phyloP scores from a whole-genome alignment of 2,888 invertebrate genomes.

The Glaucopsyche alexis region DNA sequence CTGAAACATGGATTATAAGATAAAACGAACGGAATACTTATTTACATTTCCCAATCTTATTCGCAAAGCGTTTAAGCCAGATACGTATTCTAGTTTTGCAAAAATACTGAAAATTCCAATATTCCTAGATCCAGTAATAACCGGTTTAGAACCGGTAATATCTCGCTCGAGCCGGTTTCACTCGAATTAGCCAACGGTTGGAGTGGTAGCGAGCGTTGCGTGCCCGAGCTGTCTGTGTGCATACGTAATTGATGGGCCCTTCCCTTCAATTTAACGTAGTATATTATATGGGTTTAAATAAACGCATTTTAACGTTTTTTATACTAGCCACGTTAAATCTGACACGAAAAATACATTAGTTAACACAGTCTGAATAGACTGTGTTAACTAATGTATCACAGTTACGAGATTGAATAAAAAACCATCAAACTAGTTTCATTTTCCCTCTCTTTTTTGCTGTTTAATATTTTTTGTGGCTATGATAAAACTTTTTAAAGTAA shows the following conservation, averaged over 20 bases:
- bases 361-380: background rate
- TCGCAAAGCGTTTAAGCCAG: slow-evolving; percentile 21
- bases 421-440: no score
- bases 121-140: slow-evolving; percentile 49
- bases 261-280: slow-evolving; percentile 57
- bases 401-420: background rate
- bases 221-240: slow-evolving; percentile 56
- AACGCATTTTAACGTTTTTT: slow-evolving; percentile 47
- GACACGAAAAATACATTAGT: slow-evolving; percentile 33
- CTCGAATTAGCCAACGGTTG: slow-evolving; percentile 49
- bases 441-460: no score
- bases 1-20: slow-evolving; percentile 23
- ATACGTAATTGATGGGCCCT: slow-evolving; percentile 62
- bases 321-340: slow-evolving; percentile 42
- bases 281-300: slow-evolving; percentile 34
- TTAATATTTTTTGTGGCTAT: no score
- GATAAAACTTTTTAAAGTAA: no score
- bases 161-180: slow-evolving; percentile 46
- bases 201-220: slow-evolving; percentile 52
- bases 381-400: no score
- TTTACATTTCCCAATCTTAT: slow-evolving; percentile 25
- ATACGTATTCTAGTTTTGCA: slow-evolving; percentile 1
- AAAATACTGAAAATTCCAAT: slow-evolving; percentile 36
- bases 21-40: slow-evolving; percentile 26
- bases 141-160: slow-evolving; percentile 45